A percentile compares a stretch with the other conserved stretches of the same genome.
Evolutionary conservation across 2,888 invertebrate genomes (phyloP).

Genomic region (Hypomecis atomaria): DNA sequence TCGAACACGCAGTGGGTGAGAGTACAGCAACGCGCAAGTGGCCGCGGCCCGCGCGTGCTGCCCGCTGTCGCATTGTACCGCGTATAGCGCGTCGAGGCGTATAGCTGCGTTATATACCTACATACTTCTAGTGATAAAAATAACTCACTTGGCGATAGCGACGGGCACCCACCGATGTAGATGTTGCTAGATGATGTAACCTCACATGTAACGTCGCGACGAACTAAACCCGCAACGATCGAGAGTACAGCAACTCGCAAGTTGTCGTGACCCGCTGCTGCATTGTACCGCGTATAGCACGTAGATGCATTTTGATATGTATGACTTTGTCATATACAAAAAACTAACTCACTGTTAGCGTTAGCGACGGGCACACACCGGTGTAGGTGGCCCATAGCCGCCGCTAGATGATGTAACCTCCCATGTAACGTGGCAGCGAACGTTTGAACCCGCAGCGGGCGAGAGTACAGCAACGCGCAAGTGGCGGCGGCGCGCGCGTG

Average conservation of each 20-base stretch:
- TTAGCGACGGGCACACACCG: conserved; percentile 70
- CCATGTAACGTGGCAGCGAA: conserved; percentile 81
- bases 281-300: conserved; percentile 90
- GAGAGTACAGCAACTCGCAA: conserved; percentile 90
- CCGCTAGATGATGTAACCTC: conserved; percentile 83
- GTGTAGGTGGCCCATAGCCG: conserved; percentile 88
- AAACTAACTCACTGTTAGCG: conserved; percentile 56
- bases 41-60: too few relatives aligned
- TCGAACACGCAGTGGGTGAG: too few relatives aligned
- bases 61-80: too few relatives aligned
- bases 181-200: conserved; percentile 85
- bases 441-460: conserved; percentile 82
- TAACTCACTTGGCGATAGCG: conserved; percentile 52
- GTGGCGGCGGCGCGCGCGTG: conserved; percentile 91
- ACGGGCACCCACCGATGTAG: conserved; percentile 82
- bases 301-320: conserved; percentile 87
- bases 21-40: too few relatives aligned
- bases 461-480: conserved; percentile 90
- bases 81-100: too few relatives aligned
- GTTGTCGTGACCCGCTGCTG: conserved; percentile 90
- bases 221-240: conserved; percentile 82
- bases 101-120: too few relatives aligned
- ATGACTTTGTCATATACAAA: too few relatives aligned
- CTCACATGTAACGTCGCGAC: conserved; percentile 83
- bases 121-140: too few relatives aligned